Conservation (phyloP, 2,797 vertebrate genomes). For the Malacoraja senta region DNA sequence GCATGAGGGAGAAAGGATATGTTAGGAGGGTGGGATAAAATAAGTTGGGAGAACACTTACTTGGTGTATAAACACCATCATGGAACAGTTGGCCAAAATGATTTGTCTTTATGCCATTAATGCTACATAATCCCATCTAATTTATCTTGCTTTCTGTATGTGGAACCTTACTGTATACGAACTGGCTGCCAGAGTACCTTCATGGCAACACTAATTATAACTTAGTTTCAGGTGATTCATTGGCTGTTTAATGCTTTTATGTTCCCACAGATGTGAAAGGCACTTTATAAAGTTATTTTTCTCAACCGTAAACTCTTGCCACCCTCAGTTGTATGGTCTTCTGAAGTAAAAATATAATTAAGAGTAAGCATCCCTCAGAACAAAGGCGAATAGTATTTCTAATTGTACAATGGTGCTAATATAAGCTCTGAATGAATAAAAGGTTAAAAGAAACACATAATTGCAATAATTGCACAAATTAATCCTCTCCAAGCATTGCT, state of each 20-base stretch:
- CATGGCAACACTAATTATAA: not conserved
- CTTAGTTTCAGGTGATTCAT: not conserved
- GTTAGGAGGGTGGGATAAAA: not conserved
- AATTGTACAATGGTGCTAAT: not conserved
- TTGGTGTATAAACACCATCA: not conserved
- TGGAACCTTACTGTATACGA: not conserved
- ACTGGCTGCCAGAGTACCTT: not conserved
- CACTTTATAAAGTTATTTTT: not conserved
- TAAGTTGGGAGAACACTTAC: not conserved
- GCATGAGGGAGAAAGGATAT: not conserved
- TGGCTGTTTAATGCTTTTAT: not conserved
- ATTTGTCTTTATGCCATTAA: not conserved
- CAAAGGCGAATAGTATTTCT: not conserved
- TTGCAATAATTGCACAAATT: constrained; percentile 24
- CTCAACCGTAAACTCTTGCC: not conserved
- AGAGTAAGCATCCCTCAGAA: not conserved
- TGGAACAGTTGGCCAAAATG: not conserved
- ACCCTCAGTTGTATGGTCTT: not conserved
- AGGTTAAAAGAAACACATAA: constrained; percentile 2
- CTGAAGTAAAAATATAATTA: not conserved
- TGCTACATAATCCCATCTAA: not conserved
- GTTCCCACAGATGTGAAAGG: not conserved
- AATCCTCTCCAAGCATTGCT: not conserved
- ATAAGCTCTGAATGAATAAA: not conserved
- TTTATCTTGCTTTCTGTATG: not conserved